Base-by-base conservation (phyloP, 2,113 vertebrate species). In the Cyanistes caeruleus region DNA sequence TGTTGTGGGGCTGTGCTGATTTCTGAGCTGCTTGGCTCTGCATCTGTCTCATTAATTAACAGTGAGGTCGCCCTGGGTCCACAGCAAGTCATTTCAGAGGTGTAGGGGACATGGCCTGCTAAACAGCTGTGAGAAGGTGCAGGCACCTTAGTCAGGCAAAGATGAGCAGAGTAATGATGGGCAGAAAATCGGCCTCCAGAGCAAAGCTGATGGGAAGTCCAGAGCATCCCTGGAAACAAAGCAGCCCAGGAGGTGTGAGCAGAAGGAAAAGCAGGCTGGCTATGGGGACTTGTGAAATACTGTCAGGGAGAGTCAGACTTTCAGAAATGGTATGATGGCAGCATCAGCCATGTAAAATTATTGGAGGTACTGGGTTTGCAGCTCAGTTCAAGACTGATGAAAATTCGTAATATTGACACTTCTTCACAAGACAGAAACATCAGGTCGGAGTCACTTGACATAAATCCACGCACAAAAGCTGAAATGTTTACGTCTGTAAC, bases 371-470 rank as follows among this genome's bases (percentile, higher is more conserved):
- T 84, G 31, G n/a, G 4, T 78, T 81, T 78, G n/a, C 35, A 70
- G 22, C 39, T 94, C 56, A 31, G 43, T 46, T 87, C 56, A 53
- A 65, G 46, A 39, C 48, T 67, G 56, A 33, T 72, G 52, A 70
- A 82, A 67, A 67, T 62, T 91, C n/a, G 1, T 87, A 49, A 44
- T 69, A 33, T 9, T 87, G 43, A n/a, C 76, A 31, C 5, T 84
- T 65, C 24, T 73, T 73, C 78, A 37, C 52, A 65, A 63, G 62
- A 39, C 39, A 73, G 28, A 68, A 90, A 31, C 25, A 52, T n/a
- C 33, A 89, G 49, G 28, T 33, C 0, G 0, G 25, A 55, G 35
- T 55, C 75, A 41, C 49, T 65, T 0, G 0, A 22, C 1, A 3
- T 56, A 62, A 85, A 74, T n/a, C 15, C 24, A 44, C 46, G 25